phyloP scores from a whole-genome alignment of 2,113 vertebrate species.

The Todiramphus saurophagus region DNA sequence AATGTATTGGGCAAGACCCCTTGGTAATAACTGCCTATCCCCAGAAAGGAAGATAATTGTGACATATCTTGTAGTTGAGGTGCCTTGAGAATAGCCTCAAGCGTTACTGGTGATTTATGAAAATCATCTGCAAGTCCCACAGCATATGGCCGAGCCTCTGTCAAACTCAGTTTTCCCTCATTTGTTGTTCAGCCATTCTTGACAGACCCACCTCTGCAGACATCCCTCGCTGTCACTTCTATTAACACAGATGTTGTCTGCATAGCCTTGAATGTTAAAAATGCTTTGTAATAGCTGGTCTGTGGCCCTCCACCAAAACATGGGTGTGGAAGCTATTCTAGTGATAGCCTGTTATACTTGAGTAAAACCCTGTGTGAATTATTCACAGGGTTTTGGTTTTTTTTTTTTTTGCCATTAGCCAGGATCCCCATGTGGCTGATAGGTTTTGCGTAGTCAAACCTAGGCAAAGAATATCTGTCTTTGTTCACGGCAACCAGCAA shows the following conservation, averaged over 20 bases:
- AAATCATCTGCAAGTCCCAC: not conserved
- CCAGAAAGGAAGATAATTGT: slow-evolving; percentile 61
- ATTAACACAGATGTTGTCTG: not conserved
- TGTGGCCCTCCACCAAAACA: not conserved
- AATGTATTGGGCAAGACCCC: slow-evolving; percentile 37
- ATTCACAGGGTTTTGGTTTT: not conserved
- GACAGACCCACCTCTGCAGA: not conserved
- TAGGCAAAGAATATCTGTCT: not conserved
- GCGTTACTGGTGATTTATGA: slow-evolving; percentile 10
- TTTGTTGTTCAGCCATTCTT: not conserved
- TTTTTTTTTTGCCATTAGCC: not conserved
- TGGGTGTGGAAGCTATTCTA: not conserved
- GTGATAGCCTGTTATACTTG: not conserved
- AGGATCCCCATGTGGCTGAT: not conserved
- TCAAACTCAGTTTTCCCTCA: slow-evolving; percentile 17
- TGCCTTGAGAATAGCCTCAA: slow-evolving; percentile 32
- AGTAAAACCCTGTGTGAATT: not conserved
- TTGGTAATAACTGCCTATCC: slow-evolving; percentile 53
- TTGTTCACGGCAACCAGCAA: not conserved
- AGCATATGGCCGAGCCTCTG: not conserved
- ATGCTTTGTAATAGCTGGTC: not conserved
- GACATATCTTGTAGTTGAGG: slow-evolving; percentile 48
- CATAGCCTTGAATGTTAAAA: not conserved
- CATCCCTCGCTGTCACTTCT: not conserved
- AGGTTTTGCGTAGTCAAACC: not conserved